A percentile compares a stretch with the other conserved stretches of the same genome.
Evolutionary conservation across 2,113 vertebrate species (phyloP).

Genomic region (Sisor rabdophorus): DNA sequence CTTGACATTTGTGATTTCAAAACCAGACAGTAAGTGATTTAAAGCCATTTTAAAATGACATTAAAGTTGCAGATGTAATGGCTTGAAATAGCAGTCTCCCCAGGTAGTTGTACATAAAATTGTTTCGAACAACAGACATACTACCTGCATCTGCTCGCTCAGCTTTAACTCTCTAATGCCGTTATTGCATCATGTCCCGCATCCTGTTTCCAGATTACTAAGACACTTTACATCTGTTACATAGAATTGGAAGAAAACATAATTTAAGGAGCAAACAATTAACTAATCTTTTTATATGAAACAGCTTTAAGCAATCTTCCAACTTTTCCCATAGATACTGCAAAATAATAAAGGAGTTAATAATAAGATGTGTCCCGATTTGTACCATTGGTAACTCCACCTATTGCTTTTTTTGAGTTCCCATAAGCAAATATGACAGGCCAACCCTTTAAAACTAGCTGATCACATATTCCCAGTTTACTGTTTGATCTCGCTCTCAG

Average conservation of each 20-base stretch:
- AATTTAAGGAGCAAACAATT: not conserved
- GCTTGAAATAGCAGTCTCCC: not conserved
- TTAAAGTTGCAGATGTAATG: too few species aligned
- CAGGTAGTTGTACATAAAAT: not conserved
- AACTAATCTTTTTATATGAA: not conserved
- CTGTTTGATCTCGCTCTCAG: constrained; percentile 50
- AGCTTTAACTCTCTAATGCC: not conserved
- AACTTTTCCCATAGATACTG: not conserved
- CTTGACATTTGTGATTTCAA: not conserved
- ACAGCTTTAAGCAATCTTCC: not conserved
- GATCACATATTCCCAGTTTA: constrained; percentile 18
- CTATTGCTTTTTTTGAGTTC: not conserved
- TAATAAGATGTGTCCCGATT: not conserved
- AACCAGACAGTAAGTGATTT: not conserved
- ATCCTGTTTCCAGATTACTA: not conserved
- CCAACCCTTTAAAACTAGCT: not conserved
- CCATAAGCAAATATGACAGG: constrained; percentile 19
- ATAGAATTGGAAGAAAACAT: constrained; percentile 4
- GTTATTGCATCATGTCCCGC: not conserved
- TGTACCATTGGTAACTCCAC: not conserved
- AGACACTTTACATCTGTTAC: constrained; percentile 18
- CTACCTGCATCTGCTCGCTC: constrained; percentile 14
- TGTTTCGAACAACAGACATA: constrained; percentile 3
- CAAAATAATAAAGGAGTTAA: not conserved
- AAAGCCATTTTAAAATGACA: not conserved